Evolutionary conservation across 2,113 vertebrate genomes (phyloP), one percentile per base, ranked within the genome.

Genomic region (Calidris pygmaea): DNA sequence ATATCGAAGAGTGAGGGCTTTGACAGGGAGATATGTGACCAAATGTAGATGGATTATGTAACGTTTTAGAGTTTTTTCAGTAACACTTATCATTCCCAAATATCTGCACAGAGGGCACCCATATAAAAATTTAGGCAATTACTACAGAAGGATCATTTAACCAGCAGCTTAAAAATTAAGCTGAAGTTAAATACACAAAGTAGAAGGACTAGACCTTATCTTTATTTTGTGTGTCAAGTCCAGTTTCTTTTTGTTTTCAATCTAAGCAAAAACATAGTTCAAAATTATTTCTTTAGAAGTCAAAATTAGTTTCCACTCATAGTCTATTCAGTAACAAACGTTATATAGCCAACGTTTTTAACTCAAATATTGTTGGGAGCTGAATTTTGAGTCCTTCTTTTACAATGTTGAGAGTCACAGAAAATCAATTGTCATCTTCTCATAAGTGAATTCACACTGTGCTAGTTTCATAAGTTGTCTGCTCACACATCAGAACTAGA

Each of bases 381-480:
- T 72, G 30, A 86, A 73, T 92, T 95, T 96, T 68, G 35, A 60
- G 37, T 58, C 10, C 1, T 45, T 83, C 35, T 90, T 79, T 87
- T 80, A 83, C 48, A 48, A 26, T 1, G 0, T 10, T 66, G 8
- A 55, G 8, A 83, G 67, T 70, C 53, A 66, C 14, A 89, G 68
- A 56, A 35, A 86, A 74, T 53, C 39, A 90, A 74, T 74, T 90
- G 24, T 66, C 68, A 68, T 85, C 29, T 82, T 94, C 60, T 93
- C 37, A 41, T 18, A 92, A 74, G 35, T 82, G 77, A 95, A 85
- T 94, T 96, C 87, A 89, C 66, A 68, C 66, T 75, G 58, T 82
- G 71, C 62, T 93, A 70, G 53, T 94, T 96, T 82, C 85, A 68
- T 68, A 92, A 85, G 65, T 85, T 87, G 39, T 75, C 53, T 92